Evolutionary conservation across 1,140 invertebrate genomes (phyloP).

Genomic region (Drosophila quadrilineata): DNA sequence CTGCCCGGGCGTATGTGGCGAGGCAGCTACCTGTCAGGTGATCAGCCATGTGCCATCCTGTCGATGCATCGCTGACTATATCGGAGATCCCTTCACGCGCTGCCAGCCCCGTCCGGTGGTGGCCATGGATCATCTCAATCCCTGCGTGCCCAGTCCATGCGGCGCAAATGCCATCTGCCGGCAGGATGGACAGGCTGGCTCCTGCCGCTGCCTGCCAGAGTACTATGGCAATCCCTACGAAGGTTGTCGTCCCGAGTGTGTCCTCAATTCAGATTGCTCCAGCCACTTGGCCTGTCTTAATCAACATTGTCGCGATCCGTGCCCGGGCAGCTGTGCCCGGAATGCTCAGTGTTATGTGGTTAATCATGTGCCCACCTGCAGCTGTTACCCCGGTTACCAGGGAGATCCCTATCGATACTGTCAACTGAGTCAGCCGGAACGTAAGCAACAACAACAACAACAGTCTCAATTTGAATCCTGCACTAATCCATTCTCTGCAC

Average conservation of each 20-base stretch:
- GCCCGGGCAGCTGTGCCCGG: constrained; percentile 89
- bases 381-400: constrained; percentile 86
- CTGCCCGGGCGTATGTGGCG: constrained; percentile 87
- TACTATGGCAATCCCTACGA: constrained; percentile 85
- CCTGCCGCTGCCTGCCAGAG: constrained; percentile 83
- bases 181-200: constrained; percentile 82
- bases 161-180: constrained; percentile 85
- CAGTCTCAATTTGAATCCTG: constrained; percentile 46
- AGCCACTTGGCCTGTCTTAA: constrained; percentile 88
- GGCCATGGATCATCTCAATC: constrained; percentile 82
- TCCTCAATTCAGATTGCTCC: constrained; percentile 89
- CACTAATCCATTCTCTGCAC: constrained; percentile 63
- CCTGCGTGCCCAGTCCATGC: constrained; percentile 84
- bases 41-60: constrained; percentile 88
- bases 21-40: constrained; percentile 88
- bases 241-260: constrained; percentile 90
- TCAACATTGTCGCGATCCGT: constrained; percentile 91
- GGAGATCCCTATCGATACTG: constrained; percentile 87
- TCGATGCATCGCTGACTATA: constrained; percentile 86
- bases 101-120: constrained; percentile 82
- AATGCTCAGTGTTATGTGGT: constrained; percentile 90
- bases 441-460: constrained; percentile 51
- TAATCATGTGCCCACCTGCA: constrained; percentile 90
- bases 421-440: constrained; percentile 82
- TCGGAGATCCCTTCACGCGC: constrained; percentile 85